phyloP scores from a whole-genome alignment of 2,888 invertebrate genomes.

The Drosophila nr. perissopoda region DNA sequence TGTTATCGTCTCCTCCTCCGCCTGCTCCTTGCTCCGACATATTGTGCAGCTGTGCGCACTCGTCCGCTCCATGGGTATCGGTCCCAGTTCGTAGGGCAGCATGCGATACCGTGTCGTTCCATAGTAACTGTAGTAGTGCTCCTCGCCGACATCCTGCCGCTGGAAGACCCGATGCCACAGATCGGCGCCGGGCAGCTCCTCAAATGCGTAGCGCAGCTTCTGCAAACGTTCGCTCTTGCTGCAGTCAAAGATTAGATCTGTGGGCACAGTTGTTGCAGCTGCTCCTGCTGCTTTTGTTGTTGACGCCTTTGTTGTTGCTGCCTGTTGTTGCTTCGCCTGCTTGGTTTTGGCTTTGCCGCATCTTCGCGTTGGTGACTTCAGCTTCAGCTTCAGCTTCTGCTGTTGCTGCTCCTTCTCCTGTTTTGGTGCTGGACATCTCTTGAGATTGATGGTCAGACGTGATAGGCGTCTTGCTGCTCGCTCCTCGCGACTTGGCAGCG shows the following conservation, averaged over 20 bases:
- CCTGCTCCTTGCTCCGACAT: slow-evolving; percentile 84
- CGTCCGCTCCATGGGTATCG: slow-evolving; percentile 87
- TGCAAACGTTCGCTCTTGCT: slow-evolving; percentile 75
- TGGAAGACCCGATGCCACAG: slow-evolving; percentile 92
- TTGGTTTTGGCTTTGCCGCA: slow-evolving; percentile 24
- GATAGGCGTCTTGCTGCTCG: slow-evolving; percentile 64
- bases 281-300: slow-evolving; percentile 6
- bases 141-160: slow-evolving; percentile 90
- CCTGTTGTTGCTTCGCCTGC: slow-evolving; percentile 13
- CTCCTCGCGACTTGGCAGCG: slow-evolving; percentile 48
- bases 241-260: slow-evolving; percentile 71
- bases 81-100: slow-evolving; percentile 91
- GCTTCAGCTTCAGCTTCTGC: slow-evolving; percentile 3
- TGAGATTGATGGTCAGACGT: slow-evolving; percentile 54
- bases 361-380: slow-evolving; percentile 4
- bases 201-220: slow-evolving; percentile 86
- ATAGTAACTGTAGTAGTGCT: slow-evolving; percentile 87
- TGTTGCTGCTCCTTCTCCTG: slow-evolving; percentile 3
- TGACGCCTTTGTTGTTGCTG: slow-evolving; percentile 15
- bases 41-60: slow-evolving; percentile 85
- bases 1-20: slow-evolving; percentile 46
- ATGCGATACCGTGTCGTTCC: slow-evolving; percentile 83
- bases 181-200: slow-evolving; percentile 90
- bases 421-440: slow-evolving; percentile 20
- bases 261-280: slow-evolving; percentile 23